A percentile compares a stretch with the other conserved stretches of the same genome.
Evolutionary conservation across 2,888 invertebrate species (phyloP).

Genomic region (Lycia hirtaria): DNA sequence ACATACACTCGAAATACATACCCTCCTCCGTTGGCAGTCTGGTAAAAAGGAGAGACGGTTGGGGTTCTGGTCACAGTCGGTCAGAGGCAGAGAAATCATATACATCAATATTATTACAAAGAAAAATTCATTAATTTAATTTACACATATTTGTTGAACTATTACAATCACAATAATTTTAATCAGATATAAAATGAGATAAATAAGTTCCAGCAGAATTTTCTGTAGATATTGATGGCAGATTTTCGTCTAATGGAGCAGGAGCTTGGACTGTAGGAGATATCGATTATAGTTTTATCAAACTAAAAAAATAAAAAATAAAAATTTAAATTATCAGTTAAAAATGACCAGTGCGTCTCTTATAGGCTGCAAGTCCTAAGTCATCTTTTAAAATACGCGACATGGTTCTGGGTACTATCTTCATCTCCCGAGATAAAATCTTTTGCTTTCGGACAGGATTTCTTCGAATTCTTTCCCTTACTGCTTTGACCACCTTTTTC

Average conservation of each 20-base stretch:
- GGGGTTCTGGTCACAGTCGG: background rate
- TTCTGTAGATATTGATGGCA: constrained; percentile 35
- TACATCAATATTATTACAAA: background rate
- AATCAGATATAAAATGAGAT: constrained; percentile 29
- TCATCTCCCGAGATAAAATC: no score
- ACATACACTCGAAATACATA: background rate
- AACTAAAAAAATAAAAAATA: no score
- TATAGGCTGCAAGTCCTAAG: no score
- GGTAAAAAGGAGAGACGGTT: background rate
- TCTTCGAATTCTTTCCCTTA: no score
- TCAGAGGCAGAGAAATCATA: background rate
- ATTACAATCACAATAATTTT: constrained; percentile 18
- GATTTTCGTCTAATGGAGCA: constrained; percentile 30
- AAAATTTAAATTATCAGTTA: no score
- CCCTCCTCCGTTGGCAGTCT: background rate
- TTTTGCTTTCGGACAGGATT: no score
- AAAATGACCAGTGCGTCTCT: no score
- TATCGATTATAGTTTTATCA: no score
- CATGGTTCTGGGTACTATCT: no score
- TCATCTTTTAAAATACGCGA: no score
- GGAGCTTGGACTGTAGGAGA: constrained; percentile 33
- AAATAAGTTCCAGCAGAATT: constrained; percentile 34
- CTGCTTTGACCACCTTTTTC: no score
- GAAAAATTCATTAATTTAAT: constrained; percentile 16
- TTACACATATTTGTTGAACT: background rate